Percentiles rank a stretch among this genome's conserved stretches.
These are phyloP conservation scores for Leucoraja erinaceus DNA, from an alignment of 2,113 vertebrate species.

Conservation along the genomic window DNA sequence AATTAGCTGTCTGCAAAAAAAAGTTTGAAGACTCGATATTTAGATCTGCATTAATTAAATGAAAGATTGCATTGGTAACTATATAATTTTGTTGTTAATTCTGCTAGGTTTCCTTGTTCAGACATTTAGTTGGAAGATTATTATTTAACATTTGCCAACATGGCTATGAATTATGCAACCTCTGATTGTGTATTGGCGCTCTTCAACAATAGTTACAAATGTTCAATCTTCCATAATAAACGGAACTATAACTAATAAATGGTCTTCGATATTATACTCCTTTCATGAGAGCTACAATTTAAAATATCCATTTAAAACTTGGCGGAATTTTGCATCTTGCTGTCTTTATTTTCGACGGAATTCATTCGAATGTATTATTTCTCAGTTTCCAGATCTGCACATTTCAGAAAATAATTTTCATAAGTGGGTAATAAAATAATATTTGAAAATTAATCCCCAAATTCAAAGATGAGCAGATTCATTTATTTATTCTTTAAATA, in stretches of 20 bases:
- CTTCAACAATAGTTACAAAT: background rate
- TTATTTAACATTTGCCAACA: background rate
- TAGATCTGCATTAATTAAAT: conserved; percentile 5
- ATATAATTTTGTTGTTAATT: background rate
- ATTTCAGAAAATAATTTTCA: background rate
- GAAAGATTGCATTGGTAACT: background rate
- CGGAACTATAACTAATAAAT: background rate
- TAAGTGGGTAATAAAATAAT: background rate
- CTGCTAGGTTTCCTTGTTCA: background rate
- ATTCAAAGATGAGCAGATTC: background rate
- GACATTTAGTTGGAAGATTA: background rate
- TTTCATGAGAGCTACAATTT: background rate
- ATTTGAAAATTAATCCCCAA: background rate
- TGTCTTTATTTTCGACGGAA: background rate
- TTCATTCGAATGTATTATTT: background rate
- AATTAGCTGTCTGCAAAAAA: too few species aligned
- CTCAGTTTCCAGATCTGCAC: background rate
- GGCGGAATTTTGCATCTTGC: background rate
- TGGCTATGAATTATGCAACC: too few species aligned
- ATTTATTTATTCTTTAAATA: background rate
- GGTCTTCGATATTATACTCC: background rate
- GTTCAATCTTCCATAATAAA: background rate
- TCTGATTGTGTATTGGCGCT: too few species aligned
- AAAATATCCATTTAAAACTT: background rate
- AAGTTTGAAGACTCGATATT: background rate